Base-by-base conservation (phyloP, 2,797 vertebrate species). In the Squalus acanthias region DNA sequence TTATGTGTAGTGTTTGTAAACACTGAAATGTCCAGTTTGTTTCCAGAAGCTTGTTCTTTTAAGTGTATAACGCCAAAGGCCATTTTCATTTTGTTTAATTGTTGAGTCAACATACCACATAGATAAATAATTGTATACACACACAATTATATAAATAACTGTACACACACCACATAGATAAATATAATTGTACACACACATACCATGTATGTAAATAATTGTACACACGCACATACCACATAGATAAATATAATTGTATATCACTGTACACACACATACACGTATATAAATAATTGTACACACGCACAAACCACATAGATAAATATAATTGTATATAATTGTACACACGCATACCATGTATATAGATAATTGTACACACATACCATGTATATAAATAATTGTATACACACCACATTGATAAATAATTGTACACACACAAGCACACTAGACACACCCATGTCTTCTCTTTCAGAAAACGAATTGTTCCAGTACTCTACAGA, bases 11-110 rank as follows among this genome's bases (percentile, higher is more conserved):
- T 57, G 24, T 60, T 65, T 17, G 20, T 46, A 82, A 82, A 82
- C 39, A 15, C 79, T 46, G n/a, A 39, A 82, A 82, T 82, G 6
- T 82, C 79, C n/a, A 20, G n/a, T 17, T 46, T 67, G 63, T 24
- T 93, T 93, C 63, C 91, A 93, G 63, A 69, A 22, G 24, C 10
- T 93, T 93, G 91, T 67, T 65, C 89, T 67, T 67, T 93, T 67
- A 67, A 91, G 29, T 24, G 65, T 93, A 24, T 39, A 67, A 67
- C n/a, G 33, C 8, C 17, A 46, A 39, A 60, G n/a, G n/a, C 33
- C 91, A 93, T 8, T 39, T 93, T 39, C 91, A 93, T 65, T 39
- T 82, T 82, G 76, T 39, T 63, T 67, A 67, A 67, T n/a, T 46
- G 6, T n/a, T 33, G 13, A 63, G 60, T 91, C 57, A 12, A 93